Evolutionary conservation across 2,113 vertebrate genomes (phyloP), one percentile per base, ranked within the genome.

Genomic region (Ovis canadensis): DNA sequence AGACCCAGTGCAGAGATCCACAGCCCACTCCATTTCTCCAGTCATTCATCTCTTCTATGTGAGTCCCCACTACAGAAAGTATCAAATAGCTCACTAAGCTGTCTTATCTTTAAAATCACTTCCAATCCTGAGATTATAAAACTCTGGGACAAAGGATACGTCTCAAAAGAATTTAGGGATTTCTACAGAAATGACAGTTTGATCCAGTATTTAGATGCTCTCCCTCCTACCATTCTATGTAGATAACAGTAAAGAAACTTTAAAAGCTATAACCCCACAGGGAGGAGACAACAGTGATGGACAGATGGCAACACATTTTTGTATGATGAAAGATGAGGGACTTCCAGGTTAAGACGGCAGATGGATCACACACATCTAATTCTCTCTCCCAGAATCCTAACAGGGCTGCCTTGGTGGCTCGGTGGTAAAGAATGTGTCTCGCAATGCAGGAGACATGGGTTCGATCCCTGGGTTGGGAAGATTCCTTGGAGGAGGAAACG

Each of bases 81-180:
- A 92, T 96, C 71, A 64, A 78, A 94, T 7, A 90, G 54, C n/a
- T 78, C 54, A 87, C n/a, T 13, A 86, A 23, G 13, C 48, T 91
- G 36, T 36, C 52, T 81, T 91, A 95, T 81, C 78, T 96, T 92
- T 91, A 84, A 84, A 94, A 91, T 74, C 55, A 62, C 74, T 97
- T 90, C 57, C 25, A 95, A 57, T 80, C 36, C 50, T 97, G 48
- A 96, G 81, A 93, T 50, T 87, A 14, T 71, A 95, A 90, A 29
- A 94, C 60, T 92, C 71, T 80, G 36, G 48, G 16, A 67, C 57
- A 90, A 52, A 15, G 7, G 64, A 27, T 43, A 96, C 74, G 83
- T 90, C 60, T 86, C 83, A 86, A 85, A 93, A 77, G 36, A 82
- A 77, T 77, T 64, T 52, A 14, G 23, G 17, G 50, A 60, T 62